Evolutionary conservation across 2,797 vertebrate species (phyloP).

Genomic region (Orestias chungarensis): DNA sequence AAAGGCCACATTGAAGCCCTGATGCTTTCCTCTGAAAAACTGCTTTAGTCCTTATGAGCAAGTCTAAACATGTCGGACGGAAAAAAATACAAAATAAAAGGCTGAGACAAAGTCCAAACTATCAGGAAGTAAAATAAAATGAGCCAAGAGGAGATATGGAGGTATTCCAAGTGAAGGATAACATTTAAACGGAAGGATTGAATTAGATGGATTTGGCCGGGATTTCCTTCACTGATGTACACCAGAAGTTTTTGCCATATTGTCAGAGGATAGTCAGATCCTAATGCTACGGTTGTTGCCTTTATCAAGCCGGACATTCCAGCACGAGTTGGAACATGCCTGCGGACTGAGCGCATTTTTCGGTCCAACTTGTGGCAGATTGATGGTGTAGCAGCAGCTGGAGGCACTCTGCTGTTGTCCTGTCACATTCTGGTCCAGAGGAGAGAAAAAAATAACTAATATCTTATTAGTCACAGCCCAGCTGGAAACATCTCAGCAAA

Average conservation of each 20-base stretch:
- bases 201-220: conserved; percentile 23
- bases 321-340: conserved; percentile 63
- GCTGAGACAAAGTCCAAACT: not conserved
- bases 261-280: conserved; percentile 22
- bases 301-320: conserved; percentile 35
- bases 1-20: conserved; percentile 46
- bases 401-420: conserved; percentile 20
- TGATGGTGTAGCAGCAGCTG: conserved; percentile 62
- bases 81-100: conserved; percentile 17
- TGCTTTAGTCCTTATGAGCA: conserved; percentile 27
- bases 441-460: conserved; percentile 52
- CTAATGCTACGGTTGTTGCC: conserved; percentile 9
- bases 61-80: conserved; percentile 59
- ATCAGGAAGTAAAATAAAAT: conserved; percentile 46
- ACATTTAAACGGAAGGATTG: conserved; percentile 26
- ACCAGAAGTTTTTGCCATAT: conserved; percentile 14
- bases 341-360: conserved; percentile 59
- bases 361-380: conserved; percentile 50
- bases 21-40: conserved; percentile 41
- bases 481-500: not conserved
- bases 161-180: conserved; percentile 21
- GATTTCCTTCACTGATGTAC: conserved; percentile 26
- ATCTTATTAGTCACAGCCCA: conserved; percentile 8
- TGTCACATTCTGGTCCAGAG: conserved; percentile 57
- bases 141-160: conserved; percentile 21